Percentiles rank a stretch among this genome's conserved stretches.
These are phyloP conservation scores for Colius striatus DNA, from an alignment of 2,113 vertebrate genomes.

Conservation along the genomic window DNA sequence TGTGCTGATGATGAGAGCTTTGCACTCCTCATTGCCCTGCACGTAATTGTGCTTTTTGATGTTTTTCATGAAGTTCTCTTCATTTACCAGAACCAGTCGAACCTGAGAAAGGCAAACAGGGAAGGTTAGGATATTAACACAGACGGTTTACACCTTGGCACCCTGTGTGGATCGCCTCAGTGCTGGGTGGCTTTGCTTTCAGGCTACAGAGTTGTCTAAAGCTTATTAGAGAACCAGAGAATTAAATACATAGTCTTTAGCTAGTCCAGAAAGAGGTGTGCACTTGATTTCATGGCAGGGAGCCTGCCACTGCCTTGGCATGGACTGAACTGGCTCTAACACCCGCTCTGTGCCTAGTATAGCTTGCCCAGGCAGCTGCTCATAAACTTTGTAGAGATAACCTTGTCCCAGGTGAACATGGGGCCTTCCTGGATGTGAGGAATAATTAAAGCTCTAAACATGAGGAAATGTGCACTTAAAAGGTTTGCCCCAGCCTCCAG, in stretches of 20 bases:
- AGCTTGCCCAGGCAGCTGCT: background rate
- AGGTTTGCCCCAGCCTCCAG: background rate
- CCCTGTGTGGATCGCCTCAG: background rate
- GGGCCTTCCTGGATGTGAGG: background rate
- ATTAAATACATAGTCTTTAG: background rate
- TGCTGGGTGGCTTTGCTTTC: background rate
- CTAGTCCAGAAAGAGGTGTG: background rate
- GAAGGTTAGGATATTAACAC: background rate
- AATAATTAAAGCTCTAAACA: background rate
- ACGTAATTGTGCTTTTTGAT: constrained; percentile 80
- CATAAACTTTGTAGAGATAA: background rate
- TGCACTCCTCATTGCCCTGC: constrained; percentile 76
- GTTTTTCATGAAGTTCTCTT: constrained; percentile 80
- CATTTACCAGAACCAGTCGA: constrained; percentile 77
- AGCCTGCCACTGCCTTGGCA: background rate
- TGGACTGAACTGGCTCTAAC: background rate
- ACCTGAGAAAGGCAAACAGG: constrained; percentile 64
- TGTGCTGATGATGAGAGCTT: constrained; percentile 71
- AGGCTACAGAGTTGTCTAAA: background rate
- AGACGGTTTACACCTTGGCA: fast-evolving
- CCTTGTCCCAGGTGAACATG: fast-evolving
- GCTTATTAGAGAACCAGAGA: background rate
- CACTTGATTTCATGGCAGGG: fast-evolving
- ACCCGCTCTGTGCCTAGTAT: fast-evolving
- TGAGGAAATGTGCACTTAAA: background rate